Conservation (phyloP, 1,140 invertebrate genomes). For the Philotrypesis tridentata region DNA sequence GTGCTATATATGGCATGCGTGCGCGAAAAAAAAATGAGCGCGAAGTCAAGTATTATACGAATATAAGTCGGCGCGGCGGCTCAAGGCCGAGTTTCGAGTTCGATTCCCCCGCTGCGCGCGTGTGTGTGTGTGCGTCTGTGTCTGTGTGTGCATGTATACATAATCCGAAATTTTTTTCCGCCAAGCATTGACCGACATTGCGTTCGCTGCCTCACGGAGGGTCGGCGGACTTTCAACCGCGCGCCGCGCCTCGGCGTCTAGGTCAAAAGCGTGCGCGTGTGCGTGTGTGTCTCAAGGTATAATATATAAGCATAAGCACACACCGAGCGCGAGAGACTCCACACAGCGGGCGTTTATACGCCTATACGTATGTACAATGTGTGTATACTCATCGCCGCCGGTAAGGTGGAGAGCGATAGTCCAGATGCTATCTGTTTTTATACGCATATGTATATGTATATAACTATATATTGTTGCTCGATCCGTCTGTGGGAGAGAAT, state of each 20-base stretch:
- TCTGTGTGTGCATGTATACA: too few species aligned
- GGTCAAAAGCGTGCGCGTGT: background rate
- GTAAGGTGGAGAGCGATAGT: background rate
- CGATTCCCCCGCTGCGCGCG: background rate
- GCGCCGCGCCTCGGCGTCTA: too few species aligned
- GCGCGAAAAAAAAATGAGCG: background rate
- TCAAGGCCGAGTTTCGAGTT: background rate
- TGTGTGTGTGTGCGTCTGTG: too few species aligned
- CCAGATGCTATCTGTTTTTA: background rate
- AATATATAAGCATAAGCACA: too few species aligned
- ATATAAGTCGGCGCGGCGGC: background rate
- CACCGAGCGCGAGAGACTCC: too few species aligned
- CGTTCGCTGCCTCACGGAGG: background rate
- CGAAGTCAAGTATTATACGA: background rate
- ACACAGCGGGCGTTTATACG: too few species aligned
- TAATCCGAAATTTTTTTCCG: background rate
- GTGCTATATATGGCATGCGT: too few species aligned
- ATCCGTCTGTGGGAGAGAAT: background rate
- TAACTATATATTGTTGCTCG: too few species aligned
- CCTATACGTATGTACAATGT: background rate
- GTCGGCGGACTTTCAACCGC: background rate
- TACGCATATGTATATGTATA: too few species aligned
- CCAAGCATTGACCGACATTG: background rate
- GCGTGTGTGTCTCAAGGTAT: background rate
- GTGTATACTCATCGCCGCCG: too few species aligned